These are phyloP conservation scores for Rosalia funebris DNA, from an alignment of 2,888 invertebrate species.

Conservation along the genomic window DNA sequence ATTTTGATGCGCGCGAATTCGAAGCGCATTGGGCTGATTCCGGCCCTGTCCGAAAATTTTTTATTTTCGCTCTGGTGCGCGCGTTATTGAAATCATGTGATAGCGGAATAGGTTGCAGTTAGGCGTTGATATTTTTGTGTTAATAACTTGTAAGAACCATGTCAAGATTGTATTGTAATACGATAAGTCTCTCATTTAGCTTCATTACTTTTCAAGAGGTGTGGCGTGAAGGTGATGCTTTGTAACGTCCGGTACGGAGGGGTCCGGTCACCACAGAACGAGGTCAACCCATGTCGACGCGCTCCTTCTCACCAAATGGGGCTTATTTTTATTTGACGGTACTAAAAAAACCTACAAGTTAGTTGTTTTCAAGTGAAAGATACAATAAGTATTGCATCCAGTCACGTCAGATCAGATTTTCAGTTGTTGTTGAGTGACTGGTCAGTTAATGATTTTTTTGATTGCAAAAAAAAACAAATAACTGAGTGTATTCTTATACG, in stretches of 20 bases:
- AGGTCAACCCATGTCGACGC: constrained; percentile 27
- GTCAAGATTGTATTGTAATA: constrained; percentile 36
- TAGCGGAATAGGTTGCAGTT: constrained; percentile 20
- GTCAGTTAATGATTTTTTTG: no score
- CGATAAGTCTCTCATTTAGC: constrained; percentile 59
- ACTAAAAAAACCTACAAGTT: constrained; percentile 57
- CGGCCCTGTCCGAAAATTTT: no score
- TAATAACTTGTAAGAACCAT: not conserved
- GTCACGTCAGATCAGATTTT: constrained; percentile 17
- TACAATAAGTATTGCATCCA: constrained; percentile 24
- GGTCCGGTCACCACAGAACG: constrained; percentile 18
- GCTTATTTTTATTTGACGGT: constrained; percentile 62
- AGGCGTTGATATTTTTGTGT: not conserved
- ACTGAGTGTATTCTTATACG: no score
- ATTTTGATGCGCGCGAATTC: no score
- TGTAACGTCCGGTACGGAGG: constrained; percentile 30
- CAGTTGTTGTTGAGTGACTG: no score
- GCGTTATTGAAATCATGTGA: no score
- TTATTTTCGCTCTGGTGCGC: no score
- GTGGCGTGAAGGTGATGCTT: constrained; percentile 42
- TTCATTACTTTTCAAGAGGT: constrained; percentile 58
- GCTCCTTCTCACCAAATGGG: constrained; percentile 53
- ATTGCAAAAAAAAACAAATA: no score
- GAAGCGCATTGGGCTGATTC: no score
- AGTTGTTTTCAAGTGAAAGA: constrained; percentile 42